phyloP scores from a whole-genome alignment of 2,797 vertebrate species.

The Hemitrygon akajei region DNA sequence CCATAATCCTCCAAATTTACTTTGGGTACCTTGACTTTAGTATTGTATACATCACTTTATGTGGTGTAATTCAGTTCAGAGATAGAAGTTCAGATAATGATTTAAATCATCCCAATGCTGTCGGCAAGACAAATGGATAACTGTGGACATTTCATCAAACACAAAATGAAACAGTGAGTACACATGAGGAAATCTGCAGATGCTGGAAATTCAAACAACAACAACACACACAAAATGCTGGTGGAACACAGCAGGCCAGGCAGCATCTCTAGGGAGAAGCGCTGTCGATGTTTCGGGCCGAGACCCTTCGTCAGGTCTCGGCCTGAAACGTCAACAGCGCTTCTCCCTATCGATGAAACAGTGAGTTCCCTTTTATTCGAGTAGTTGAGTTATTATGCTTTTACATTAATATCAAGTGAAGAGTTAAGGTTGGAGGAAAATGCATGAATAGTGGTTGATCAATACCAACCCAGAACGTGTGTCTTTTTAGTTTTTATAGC shows the following conservation, averaged over 20 bases:
- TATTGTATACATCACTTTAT: slow-evolving; percentile 48
- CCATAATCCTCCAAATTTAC: slow-evolving; percentile 72
- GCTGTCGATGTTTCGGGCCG: too few relatives aligned
- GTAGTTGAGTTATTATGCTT: background rate
- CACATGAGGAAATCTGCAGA: too few relatives aligned
- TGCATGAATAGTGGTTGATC: background rate
- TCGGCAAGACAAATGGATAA: background rate
- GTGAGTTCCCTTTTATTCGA: background rate
- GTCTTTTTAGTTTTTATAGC: background rate
- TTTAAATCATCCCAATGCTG: background rate
- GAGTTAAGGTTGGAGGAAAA: background rate
- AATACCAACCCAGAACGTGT: background rate
- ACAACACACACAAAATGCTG: too few relatives aligned
- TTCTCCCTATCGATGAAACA: too few relatives aligned
- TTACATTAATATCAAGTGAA: background rate
- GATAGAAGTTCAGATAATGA: background rate
- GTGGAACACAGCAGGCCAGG: too few relatives aligned
- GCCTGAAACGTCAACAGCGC: too few relatives aligned
- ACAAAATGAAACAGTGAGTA: background rate
- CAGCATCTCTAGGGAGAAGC: too few relatives aligned
- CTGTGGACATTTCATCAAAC: background rate
- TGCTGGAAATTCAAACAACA: too few relatives aligned
- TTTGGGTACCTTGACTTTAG: slow-evolving; percentile 45
- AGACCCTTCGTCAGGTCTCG: too few relatives aligned
- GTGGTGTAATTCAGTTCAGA: background rate